A percentile compares a stretch with the other conserved stretches of the same genome.
These are phyloP conservation scores for Tenthredo amoena DNA, from an alignment of 2,888 invertebrate genomes.

Conservation along the genomic window DNA sequence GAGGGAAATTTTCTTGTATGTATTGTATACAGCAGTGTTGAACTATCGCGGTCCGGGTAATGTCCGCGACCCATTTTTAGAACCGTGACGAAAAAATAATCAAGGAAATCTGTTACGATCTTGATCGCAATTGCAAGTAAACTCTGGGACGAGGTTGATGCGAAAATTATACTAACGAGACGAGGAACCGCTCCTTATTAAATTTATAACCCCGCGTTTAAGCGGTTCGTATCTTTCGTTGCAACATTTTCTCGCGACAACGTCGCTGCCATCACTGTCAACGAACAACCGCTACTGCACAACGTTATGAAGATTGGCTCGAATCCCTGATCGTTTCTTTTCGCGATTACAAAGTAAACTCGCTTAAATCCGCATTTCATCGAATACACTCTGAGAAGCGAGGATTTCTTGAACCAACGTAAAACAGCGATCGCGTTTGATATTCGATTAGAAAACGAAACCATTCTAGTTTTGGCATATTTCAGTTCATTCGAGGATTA, in stretches of 20 bases:
- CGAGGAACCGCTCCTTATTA: slow-evolving; percentile 46
- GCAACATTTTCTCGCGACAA: not conserved
- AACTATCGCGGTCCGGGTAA: not conserved
- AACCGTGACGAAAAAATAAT: slow-evolving; percentile 16
- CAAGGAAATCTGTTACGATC: slow-evolving; percentile 35
- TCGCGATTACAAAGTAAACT: not conserved
- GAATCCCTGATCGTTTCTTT: not conserved
- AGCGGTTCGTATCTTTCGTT: slow-evolving; percentile 34
- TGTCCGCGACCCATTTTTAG: slow-evolving; percentile 31
- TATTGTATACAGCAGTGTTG: not conserved
- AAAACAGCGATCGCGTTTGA: too few species aligned
- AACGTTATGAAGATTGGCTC: slow-evolving; percentile 6
- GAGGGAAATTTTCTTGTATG: not conserved
- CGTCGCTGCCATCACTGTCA: not conserved
- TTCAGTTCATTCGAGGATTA: not conserved
- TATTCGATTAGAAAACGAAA: not conserved
- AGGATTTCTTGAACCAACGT: not conserved
- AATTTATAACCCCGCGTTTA: slow-evolving; percentile 37
- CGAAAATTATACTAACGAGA: slow-evolving; percentile 47
- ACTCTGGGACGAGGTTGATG: slow-evolving; percentile 26
- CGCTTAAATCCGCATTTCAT: not conserved
- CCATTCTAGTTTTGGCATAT: not conserved
- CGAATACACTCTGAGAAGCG: too few species aligned
- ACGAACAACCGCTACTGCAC: slow-evolving; percentile 18
- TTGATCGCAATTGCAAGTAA: not conserved